A percentile compares a stretch with the other conserved stretches of the same genome.
Conservation (phyloP, 2,113 vertebrate genomes). For the Sterna hirundo region DNA sequence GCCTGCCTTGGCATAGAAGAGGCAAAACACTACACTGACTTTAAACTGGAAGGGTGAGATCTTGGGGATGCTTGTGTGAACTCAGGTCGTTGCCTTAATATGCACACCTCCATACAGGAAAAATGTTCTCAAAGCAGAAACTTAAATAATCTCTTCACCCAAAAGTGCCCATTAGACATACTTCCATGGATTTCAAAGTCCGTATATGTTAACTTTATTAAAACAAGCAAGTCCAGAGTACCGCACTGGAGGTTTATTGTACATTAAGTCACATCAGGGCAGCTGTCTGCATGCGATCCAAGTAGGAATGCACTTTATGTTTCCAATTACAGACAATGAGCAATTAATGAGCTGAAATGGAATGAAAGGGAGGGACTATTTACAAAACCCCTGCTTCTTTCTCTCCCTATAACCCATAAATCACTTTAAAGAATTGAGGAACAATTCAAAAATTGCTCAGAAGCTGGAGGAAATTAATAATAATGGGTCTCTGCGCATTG, state of each 20-base stretch:
- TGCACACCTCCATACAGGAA: background rate
- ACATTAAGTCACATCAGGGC: conserved; percentile 20
- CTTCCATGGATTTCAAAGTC: background rate
- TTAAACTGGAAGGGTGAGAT: background rate
- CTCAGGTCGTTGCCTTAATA: background rate
- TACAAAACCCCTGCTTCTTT: conserved; percentile 32
- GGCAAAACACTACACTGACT: background rate
- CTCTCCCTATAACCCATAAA: background rate
- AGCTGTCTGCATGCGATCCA: background rate
- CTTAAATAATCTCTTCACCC: background rate
- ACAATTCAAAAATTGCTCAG: conserved; percentile 10
- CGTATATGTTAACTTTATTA: background rate
- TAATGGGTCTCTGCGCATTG: background rate
- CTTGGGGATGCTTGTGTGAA: background rate
- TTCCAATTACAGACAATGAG: conserved; percentile 54
- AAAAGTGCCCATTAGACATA: background rate
- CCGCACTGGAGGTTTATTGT: background rate
- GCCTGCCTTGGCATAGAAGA: background rate
- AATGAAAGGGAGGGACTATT: conserved; percentile 28
- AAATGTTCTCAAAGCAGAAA: background rate
- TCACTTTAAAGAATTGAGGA: background rate
- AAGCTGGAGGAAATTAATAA: conserved; percentile 37
- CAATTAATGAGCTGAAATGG: conserved; percentile 40
- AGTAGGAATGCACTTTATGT: conserved; percentile 47
- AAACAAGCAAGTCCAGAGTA: background rate